Evolutionary conservation across 2,888 invertebrate genomes (phyloP).

Genomic region (Catocala sponsa): DNA sequence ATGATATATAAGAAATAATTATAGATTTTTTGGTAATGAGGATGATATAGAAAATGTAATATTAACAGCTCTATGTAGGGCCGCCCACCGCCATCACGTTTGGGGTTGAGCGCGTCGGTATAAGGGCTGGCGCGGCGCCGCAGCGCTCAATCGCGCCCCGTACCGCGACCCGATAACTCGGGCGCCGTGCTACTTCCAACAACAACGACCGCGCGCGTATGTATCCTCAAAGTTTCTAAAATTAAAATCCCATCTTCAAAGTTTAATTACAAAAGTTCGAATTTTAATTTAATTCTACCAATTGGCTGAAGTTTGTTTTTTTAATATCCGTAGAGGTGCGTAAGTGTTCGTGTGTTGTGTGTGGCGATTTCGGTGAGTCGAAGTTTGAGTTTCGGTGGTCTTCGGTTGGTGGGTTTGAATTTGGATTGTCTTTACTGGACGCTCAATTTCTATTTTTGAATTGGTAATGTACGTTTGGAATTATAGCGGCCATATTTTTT

Average conservation of each 20-base stretch:
- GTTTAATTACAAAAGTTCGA: conserved; percentile 41
- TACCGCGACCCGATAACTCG: conserved; percentile 77
- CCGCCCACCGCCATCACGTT: conserved; percentile 72
- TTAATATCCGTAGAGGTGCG: conserved; percentile 35
- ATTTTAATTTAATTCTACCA: conserved; percentile 8
- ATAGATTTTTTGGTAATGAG: too few species aligned
- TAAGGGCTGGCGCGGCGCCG: conserved; percentile 71
- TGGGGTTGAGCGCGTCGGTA: conserved; percentile 68
- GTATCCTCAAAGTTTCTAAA: conserved; percentile 62
- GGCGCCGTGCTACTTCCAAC: conserved; percentile 66
- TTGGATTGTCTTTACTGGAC: conserved; percentile 22
- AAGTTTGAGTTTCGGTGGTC: conserved; percentile 44
- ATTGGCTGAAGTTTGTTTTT: conserved; percentile 29
- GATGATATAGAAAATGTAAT: too few species aligned
- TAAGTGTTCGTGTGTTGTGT: conserved; percentile 52
- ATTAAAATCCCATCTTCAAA: conserved; percentile 44
- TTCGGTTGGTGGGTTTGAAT: conserved; percentile 34
- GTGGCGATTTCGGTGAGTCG: conserved; percentile 53
- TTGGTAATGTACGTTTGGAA: conserved; percentile 14
- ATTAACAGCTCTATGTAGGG: conserved; percentile 56
- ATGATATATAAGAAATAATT: too few species aligned
- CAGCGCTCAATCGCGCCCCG: conserved; percentile 73
- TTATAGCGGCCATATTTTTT: not conserved
- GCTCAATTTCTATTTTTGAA: conserved; percentile 24
- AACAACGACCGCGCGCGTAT: conserved; percentile 80